Percentiles rank a stretch among this genome's conserved stretches.
These are phyloP conservation scores for Panzeria rudis DNA, from an alignment of 2,888 invertebrate genomes.

Conservation along the genomic window DNA sequence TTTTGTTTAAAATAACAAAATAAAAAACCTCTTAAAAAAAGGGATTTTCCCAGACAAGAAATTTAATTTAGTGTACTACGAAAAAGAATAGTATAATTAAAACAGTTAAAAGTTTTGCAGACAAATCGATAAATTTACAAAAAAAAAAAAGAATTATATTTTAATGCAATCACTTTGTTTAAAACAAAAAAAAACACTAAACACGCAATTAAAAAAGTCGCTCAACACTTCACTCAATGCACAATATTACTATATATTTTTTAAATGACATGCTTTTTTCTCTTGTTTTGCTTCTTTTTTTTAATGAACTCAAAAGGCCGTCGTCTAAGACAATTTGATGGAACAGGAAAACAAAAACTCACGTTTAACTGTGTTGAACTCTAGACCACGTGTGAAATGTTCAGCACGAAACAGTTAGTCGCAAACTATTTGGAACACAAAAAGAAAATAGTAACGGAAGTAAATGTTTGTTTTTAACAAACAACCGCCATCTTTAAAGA, in stretches of 20 bases:
- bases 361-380: constrained; percentile 71
- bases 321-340: constrained; percentile 6
- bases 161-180: constrained; percentile 11
- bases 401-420: constrained; percentile 57
- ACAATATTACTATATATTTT: neutral
- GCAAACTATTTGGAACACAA: constrained; percentile 12
- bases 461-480: neutral
- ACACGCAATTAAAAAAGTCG: constrained; percentile 58
- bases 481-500: neutral
- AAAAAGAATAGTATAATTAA: constrained; percentile 25
- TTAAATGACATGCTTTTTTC: constrained; percentile 45
- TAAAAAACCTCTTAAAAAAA: neutral
- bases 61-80: neutral
- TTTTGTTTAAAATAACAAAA: neutral
- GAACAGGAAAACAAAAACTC: constrained; percentile 41
- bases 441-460: neutral
- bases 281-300: constrained; percentile 15
- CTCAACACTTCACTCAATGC: constrained; percentile 45
- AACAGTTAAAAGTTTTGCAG: constrained; percentile 42
- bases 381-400: constrained; percentile 74
- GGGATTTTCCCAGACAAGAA: constrained; percentile 62
- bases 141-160: constrained; percentile 4
- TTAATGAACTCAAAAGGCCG: neutral
- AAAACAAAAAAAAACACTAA: constrained; percentile 35
- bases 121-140: constrained; percentile 70